phyloP scores from a whole-genome alignment of 2,113 vertebrate species.

The Phrynocephalus versicolor region DNA sequence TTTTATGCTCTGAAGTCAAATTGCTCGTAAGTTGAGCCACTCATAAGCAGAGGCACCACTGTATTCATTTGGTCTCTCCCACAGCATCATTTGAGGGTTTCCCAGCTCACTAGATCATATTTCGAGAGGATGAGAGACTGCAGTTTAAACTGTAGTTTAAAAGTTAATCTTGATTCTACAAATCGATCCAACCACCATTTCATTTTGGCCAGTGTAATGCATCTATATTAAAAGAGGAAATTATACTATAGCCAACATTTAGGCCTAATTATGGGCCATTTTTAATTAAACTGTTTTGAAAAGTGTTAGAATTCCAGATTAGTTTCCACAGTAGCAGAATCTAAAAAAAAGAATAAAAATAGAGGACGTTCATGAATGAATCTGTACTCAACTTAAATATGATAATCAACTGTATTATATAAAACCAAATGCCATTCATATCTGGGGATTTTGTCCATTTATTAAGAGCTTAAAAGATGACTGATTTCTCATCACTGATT shows the following conservation, averaged over 20 bases:
- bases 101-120: not conserved
- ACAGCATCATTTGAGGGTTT: not conserved
- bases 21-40: too few relatives aligned
- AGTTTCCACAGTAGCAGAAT: slow-evolving; percentile 33
- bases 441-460: slow-evolving; percentile 39
- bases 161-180: not conserved
- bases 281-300: slow-evolving; percentile 41
- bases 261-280: slow-evolving; percentile 19
- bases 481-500: slow-evolving; percentile 46
- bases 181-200: not conserved
- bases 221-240: slow-evolving; percentile 21
- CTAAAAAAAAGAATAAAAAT: slow-evolving; percentile 33
- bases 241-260: not conserved
- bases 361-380: slow-evolving; percentile 20
- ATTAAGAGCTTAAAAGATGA: slow-evolving; percentile 55
- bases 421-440: slow-evolving; percentile 34
- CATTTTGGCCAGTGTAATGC: not conserved
- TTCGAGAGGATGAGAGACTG: not conserved
- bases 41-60: too few relatives aligned
- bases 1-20: too few relatives aligned
- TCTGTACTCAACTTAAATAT: slow-evolving; percentile 51
- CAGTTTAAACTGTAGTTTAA: not conserved
- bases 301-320: slow-evolving; percentile 37
- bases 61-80: too few relatives aligned
- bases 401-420: slow-evolving; percentile 2